These are phyloP conservation scores for Peromyscus attwateri DNA, from an alignment of 2,797 vertebrate genomes.

Conservation along the genomic window DNA sequence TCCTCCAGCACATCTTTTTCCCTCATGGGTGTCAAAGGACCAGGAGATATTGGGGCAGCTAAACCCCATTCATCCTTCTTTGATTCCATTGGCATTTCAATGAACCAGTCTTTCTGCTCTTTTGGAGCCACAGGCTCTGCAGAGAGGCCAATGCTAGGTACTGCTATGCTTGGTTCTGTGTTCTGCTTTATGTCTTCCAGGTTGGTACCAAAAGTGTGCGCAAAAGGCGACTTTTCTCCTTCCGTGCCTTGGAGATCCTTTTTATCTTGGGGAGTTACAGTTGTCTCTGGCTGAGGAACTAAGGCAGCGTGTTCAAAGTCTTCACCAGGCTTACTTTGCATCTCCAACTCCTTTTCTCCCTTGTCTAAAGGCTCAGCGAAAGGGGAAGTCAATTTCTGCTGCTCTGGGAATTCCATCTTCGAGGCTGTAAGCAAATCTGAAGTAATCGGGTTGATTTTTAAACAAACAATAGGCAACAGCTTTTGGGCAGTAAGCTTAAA, in stretches of 20 bases:
- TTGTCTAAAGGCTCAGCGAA: constrained; percentile 90
- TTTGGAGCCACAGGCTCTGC: constrained; percentile 79
- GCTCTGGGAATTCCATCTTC: constrained; percentile 97
- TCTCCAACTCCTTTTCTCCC: constrained; percentile 90
- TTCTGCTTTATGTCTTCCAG: constrained; percentile 77
- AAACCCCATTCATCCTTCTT: constrained; percentile 84
- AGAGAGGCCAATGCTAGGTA: constrained; percentile 75
- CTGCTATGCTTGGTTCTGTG: constrained; percentile 73
- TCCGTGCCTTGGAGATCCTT: constrained; percentile 82
- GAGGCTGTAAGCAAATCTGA: constrained; percentile 98
- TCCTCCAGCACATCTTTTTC: constrained; percentile 85
- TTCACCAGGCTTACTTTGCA: constrained; percentile 91
- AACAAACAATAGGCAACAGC: constrained; percentile 86
- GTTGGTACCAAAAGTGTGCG: constrained; percentile 72
- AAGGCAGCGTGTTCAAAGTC: constrained; percentile 90
- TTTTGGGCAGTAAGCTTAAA: constrained; percentile 87
- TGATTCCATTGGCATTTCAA: constrained; percentile 81
- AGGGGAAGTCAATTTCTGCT: constrained; percentile 88
- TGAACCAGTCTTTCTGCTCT: constrained; percentile 85
- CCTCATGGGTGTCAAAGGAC: constrained; percentile 77
- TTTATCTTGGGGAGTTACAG: constrained; percentile 79
- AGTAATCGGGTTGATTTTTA: constrained; percentile 93
- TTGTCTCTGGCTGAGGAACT: constrained; percentile 91
- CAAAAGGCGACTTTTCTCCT: constrained; percentile 83
- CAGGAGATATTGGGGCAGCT: constrained; percentile 80